Percentiles rank a stretch among this genome's conserved stretches.
phyloP scores from a whole-genome alignment of 2,113 vertebrate species.

The Tachysurus fulvidraco region DNA sequence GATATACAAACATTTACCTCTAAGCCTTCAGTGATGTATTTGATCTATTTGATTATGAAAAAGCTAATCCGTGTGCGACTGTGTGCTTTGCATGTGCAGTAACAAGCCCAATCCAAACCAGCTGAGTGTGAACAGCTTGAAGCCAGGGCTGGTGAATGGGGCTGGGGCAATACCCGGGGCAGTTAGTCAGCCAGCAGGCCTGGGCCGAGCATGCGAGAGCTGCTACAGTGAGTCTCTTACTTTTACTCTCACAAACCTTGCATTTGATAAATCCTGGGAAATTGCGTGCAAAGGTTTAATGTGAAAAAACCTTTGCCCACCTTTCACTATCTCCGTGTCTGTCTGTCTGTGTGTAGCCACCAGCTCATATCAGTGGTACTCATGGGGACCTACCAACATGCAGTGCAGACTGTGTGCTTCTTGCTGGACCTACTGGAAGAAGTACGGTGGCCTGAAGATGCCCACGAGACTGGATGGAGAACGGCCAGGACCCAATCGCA shows the following conservation, averaged over 20 bases:
- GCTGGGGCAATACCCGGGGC: conserved; percentile 65
- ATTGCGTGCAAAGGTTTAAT: background rate
- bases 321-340: background rate
- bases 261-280: background rate
- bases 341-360: conserved; percentile 74
- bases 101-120: conserved; percentile 99
- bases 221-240: conserved; percentile 84
- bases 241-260: background rate
- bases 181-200: conserved; percentile 55
- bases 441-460: conserved; percentile 99
- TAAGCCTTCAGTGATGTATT: conserved; percentile 33
- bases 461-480: conserved; percentile 95
- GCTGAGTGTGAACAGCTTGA: conserved; percentile 87
- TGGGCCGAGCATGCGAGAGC: conserved; percentile 95
- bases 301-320: background rate
- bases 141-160: conserved; percentile 90
- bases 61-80: conserved; percentile 6
- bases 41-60: conserved; percentile 14
- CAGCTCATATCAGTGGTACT: conserved; percentile 99
- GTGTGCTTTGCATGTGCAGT: conserved; percentile 65
- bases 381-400: conserved; percentile 98
- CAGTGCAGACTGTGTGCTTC: conserved; percentile 96
- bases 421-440: conserved; percentile 99
- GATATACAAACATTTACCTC: conserved; percentile 12
- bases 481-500: conserved; percentile 93